phyloP scores from a whole-genome alignment of 2,888 invertebrate genomes.

The Drosophila quinaria region DNA sequence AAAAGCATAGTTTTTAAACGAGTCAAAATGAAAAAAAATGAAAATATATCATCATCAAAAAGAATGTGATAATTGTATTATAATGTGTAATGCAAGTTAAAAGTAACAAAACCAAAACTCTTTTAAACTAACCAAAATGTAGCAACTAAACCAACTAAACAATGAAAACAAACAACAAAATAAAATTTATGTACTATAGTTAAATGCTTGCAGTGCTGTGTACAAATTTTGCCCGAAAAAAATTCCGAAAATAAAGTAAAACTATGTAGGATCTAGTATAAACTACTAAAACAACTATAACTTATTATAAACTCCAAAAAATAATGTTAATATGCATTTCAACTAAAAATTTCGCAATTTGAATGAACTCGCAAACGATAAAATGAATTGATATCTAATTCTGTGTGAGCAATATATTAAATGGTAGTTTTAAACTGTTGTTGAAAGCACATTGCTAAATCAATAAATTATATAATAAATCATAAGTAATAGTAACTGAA shows the following conservation, averaged over 20 bases:
- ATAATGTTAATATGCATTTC: slow-evolving; percentile 69
- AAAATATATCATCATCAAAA: slow-evolving; percentile 79
- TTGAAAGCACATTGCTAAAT: slow-evolving; percentile 45
- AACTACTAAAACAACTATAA: slow-evolving; percentile 17
- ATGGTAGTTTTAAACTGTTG: slow-evolving; percentile 63
- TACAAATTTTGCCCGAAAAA: slow-evolving; percentile 25
- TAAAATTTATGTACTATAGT: slow-evolving; percentile 37
- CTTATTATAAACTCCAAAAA: slow-evolving; percentile 16
- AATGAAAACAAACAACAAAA: slow-evolving; percentile 5
- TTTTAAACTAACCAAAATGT: slow-evolving; percentile 38
- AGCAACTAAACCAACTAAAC: slow-evolving; percentile 25
- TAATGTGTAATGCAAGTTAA: slow-evolving; percentile 75
- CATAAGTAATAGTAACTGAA: slow-evolving; percentile 52
- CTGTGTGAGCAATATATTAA: slow-evolving; percentile 61
- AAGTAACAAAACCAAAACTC: slow-evolving; percentile 41
- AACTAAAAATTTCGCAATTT: slow-evolving; percentile 14
- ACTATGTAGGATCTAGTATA: slow-evolving; percentile 44
- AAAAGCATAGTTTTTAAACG: slow-evolving; percentile 48
- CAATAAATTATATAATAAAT: slow-evolving; percentile 44
- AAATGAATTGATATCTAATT: slow-evolving; percentile 9
- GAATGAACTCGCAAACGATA: slow-evolving; percentile 16
- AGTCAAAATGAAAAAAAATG: slow-evolving; percentile 61
- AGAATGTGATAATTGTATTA: slow-evolving; percentile 81
- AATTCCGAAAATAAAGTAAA: slow-evolving; percentile 21
- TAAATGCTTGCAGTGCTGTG: slow-evolving; percentile 45